Evolutionary conservation across 92 coral and sea anemone species (phyloP).

Genomic region (Metridium senile): DNA sequence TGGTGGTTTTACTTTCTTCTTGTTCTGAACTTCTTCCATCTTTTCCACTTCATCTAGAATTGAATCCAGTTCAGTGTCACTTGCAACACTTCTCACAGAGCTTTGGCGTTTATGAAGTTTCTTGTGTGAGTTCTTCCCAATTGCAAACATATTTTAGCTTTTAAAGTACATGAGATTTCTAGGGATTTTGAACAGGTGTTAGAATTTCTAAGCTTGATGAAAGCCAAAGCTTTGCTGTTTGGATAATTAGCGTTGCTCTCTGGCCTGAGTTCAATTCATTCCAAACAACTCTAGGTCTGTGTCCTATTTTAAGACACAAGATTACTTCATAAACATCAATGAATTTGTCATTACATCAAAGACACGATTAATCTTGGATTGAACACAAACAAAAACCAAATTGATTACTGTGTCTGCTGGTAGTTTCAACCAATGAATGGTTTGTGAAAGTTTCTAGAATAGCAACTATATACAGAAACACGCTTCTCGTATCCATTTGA

Average conservation of each 20-base stretch:
- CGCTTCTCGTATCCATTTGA: background rate
- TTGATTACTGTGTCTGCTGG: background rate
- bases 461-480: background rate
- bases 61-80: slow-evolving; percentile 9
- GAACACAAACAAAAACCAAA: background rate
- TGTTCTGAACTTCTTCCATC: background rate
- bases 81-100: background rate
- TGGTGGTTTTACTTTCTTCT: background rate
- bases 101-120: background rate
- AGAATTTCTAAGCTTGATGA: background rate
- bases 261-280: background rate
- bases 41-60: slow-evolving; percentile 17
- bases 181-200: too few relatives aligned
- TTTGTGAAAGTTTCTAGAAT: too few relatives aligned
- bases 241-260: background rate
- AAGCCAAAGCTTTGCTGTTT: background rate
- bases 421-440: too few relatives aligned
- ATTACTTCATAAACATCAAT: background rate
- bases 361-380: background rate
- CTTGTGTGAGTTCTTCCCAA: background rate
- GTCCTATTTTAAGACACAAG: background rate
- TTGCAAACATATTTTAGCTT: background rate
- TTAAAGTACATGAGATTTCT: too few relatives aligned
- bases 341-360: background rate
- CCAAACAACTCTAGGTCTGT: too few relatives aligned